Evolutionary conservation across 1,140 invertebrate species (phyloP), one percentile per base, ranked within the genome.

Genomic region (Eurosta solidaginis): DNA sequence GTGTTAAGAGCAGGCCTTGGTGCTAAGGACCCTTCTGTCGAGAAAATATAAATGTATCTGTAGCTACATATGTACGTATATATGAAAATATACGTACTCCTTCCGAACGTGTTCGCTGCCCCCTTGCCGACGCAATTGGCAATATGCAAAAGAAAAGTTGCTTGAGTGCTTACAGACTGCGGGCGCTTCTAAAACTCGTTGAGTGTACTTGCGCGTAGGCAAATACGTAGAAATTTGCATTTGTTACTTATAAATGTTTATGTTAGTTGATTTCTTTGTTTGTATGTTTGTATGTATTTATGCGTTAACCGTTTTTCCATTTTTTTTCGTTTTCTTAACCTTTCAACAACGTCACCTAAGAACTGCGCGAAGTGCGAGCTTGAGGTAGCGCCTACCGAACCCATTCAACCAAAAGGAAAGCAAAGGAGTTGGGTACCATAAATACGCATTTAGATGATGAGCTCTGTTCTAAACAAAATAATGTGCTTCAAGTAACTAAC

Each of bases 301-400:
- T 74, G 25, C 9, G n/a, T 74, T 74, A 44, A 12, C 25, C 42
- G n/a, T 75, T 75, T n/a, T n/a, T 10, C 45, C 45, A 75, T 75
- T 22, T 42, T 50, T 50, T 63, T 50, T 49, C 47, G 42, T 42
- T 40, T 75, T n/a, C 45, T n/a, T n/a, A 47, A 29, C 22, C 44
- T 75, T 75, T 50, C 47, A 45, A 75, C 33, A 68, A 12, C 59
- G 59, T 68, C 59, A 68, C 33, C 59, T 68, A 40, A 63, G 29
- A 33, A 63, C 2, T 33, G 29, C 10, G 6, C 29, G 59, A 10
- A 68, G 33, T 40, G 33, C 27, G 33, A 68, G 33, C 2, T 5
- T 36, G 7, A 6, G 36, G 59, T 68, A 68, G 59, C 59, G 59
- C 59, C 59, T 68, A 68, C 29, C 54, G 20, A 59, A 59, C 22